Conservation (phyloP, 2,797 vertebrate species). For the Notolabrus celidotus region DNA sequence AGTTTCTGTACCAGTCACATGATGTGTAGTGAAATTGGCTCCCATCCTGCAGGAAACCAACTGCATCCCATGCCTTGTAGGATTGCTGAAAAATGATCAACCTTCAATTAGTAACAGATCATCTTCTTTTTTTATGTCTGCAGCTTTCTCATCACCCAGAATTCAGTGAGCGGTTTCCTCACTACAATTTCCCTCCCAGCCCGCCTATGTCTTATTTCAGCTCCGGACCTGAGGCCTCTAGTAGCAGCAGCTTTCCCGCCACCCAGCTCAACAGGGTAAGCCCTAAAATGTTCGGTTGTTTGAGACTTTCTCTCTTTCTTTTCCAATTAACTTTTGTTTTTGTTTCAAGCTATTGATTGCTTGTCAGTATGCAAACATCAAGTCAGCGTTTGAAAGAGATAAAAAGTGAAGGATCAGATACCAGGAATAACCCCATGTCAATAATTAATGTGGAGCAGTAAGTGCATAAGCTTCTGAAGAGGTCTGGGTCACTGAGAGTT, state of each 20-base stretch:
- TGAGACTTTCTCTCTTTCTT: not conserved
- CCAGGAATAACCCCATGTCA: conserved; percentile 30
- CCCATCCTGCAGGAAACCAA: too few relatives aligned
- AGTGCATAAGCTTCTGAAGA: conserved; percentile 11
- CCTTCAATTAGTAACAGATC: too few relatives aligned
- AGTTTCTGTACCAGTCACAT: too few relatives aligned
- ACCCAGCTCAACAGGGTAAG: conserved; percentile 90
- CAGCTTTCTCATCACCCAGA: conserved; percentile 73
- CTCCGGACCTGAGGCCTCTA: conserved; percentile 76
- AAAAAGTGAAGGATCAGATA: conserved; percentile 5
- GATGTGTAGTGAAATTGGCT: too few relatives aligned
- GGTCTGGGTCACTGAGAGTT: conserved; percentile 35
- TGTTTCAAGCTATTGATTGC: conserved; percentile 30
- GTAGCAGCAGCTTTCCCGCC: conserved; percentile 69
- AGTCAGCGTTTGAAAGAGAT: not conserved
- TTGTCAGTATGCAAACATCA: not conserved
- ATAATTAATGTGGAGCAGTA: conserved; percentile 37
- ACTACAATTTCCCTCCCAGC: conserved; percentile 76
- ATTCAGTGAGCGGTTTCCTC: conserved; percentile 78
- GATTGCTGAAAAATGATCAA: too few relatives aligned
- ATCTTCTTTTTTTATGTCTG: conserved; percentile 20
- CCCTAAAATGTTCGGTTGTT: not conserved
- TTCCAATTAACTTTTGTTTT: not conserved
- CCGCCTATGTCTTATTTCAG: conserved; percentile 88
- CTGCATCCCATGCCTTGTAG: too few relatives aligned